Conservation (phyloP, 2,888 invertebrate species). For the Amblyteles armatorius region DNA sequence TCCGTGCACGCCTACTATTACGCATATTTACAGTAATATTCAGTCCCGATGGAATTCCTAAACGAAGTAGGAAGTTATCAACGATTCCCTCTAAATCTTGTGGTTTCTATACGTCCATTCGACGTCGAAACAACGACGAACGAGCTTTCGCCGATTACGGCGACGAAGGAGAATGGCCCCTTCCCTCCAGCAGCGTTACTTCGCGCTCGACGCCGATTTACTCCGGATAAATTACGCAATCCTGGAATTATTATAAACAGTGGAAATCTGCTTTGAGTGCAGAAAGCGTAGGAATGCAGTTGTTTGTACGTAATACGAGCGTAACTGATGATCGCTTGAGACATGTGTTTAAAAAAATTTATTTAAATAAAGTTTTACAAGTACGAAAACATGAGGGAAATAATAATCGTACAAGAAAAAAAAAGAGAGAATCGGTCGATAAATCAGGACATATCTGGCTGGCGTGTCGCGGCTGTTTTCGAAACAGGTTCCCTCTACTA, state of each 20-base stretch:
- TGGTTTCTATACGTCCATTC: not conserved
- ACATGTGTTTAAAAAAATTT: not conserved
- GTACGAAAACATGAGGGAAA: constrained; percentile 7
- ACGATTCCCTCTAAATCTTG: not conserved
- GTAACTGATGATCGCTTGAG: not conserved
- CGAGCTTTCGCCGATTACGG: constrained; percentile 15
- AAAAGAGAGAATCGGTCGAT: not conserved
- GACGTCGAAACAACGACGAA: constrained; percentile 10
- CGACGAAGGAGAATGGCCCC: not conserved
- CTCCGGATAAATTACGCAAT: constrained; percentile 76
- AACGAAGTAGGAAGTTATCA: not conserved
- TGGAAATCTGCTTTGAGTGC: constrained; percentile 75
- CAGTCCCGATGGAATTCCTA: not conserved
- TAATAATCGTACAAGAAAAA: not conserved
- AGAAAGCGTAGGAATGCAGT: constrained; percentile 80
- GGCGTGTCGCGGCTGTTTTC: constrained; percentile 1
- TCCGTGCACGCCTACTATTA: not conserved
- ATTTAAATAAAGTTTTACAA: not conserved
- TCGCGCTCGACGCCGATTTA: constrained; percentile 6
- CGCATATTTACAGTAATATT: not conserved
- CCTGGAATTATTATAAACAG: constrained; percentile 74
- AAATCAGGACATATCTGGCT: not conserved
- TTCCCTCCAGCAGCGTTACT: not conserved
- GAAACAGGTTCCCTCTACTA: not conserved
- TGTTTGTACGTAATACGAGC: constrained; percentile 30